Conservation (phyloP, 1,140 invertebrate species). For the Zaprionus ornatus region DNA sequence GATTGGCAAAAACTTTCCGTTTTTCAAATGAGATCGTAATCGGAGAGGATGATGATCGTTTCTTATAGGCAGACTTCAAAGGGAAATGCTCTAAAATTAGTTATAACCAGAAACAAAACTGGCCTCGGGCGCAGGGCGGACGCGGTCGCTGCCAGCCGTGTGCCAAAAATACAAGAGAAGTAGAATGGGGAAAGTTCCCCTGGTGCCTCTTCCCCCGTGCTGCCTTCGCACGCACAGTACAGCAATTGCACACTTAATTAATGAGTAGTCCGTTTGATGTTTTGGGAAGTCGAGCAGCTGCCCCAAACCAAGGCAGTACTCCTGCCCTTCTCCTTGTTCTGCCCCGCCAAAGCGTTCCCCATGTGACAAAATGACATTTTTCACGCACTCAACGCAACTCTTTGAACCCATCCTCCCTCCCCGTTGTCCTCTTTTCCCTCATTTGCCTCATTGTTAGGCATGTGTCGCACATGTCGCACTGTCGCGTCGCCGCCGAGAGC, state of each 20-base stretch:
- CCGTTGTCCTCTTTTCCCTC: background rate
- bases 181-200: slow-evolving; percentile 12
- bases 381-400: slow-evolving; percentile 74
- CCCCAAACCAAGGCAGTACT: slow-evolving; percentile 12
- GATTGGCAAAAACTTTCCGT: background rate
- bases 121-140: slow-evolving; percentile 18
- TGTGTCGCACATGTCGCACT: slow-evolving; percentile 68
- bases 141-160: background rate
- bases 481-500: slow-evolving; percentile 2
- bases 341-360: background rate
- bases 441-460: slow-evolving; percentile 39
- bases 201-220: background rate
- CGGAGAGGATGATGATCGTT: slow-evolving; percentile 7
- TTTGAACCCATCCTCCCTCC: slow-evolving; percentile 62
- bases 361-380: slow-evolving; percentile 77
- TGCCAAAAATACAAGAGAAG: slow-evolving; percentile 58
- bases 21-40: background rate
- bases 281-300: slow-evolving; percentile 69
- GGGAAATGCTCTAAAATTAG: slow-evolving; percentile 70
- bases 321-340: background rate
- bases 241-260: slow-evolving; percentile 81
- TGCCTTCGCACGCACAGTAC: background rate
- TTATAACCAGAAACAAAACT: slow-evolving; percentile 57
- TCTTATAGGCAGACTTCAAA: slow-evolving; percentile 60
- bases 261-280: slow-evolving; percentile 78